Evolutionary conservation across 2,797 vertebrate genomes (phyloP), one percentile per base, ranked within the genome.

Genomic region (Gila robusta): DNA sequence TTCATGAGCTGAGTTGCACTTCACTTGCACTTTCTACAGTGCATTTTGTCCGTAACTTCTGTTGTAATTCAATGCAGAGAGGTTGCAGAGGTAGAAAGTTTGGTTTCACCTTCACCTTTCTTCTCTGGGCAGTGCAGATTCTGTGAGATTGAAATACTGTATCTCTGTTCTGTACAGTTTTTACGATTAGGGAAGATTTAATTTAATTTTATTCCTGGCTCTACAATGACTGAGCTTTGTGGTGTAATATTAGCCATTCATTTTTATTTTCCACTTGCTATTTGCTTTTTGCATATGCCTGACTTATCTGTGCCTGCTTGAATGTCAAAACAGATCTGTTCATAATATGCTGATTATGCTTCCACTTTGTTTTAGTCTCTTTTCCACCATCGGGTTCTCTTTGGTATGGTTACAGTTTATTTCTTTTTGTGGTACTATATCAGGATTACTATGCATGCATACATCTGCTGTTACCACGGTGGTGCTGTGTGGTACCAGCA

Each of bases 211-310:
- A 54, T 10, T 73, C 26, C 32, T 21, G 56, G 56, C 44, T 11
- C 54, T 39, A n/a, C 26, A 69, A 12, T 70, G 23, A 39, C 56
- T 77, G 26, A 59, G 52, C 52, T 74, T 35, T 78, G 8, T 79
- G 41, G 23, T 80, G 19, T 72, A 52, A 80, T 11, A 73, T 89
- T 77, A 37, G 54, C 35, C 35, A 54, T 81, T 84, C 64, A 87
- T 64, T 32, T 44, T 79, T 47, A 64, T 79, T 70, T 64, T 41
- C 16, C 6, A 49, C 59, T 70, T 70, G 81, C 44, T 79, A 54
- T 66, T 84, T 37, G n/a, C 71, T 49, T 56, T 72, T 37, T 77
- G 56, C 37, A 56, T n/a, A 56, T 26, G 52, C 79, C 62, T 77
- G 6, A 32, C 52, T 52, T 85, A 35, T 71, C 66, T 85, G 11